Evolutionary conservation across 2,113 vertebrate species (phyloP), one percentile per base, ranked within the genome.

Genomic region (Takifugu bimaculatus): DNA sequence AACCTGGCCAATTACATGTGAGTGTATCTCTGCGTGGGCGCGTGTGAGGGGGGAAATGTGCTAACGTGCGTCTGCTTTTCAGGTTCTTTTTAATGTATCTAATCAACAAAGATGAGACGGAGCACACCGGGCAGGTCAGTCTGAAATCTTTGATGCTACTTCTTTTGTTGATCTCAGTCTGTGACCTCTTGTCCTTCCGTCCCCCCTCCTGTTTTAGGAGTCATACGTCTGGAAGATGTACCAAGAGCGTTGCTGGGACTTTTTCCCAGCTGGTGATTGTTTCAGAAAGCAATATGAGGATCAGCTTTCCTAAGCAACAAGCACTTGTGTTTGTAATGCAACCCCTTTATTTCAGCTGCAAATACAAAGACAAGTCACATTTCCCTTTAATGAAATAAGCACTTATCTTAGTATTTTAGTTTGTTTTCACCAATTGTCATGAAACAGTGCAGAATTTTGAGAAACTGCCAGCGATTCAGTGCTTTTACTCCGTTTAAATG

Each of bases 51-150:
- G 47, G 32, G 35, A 13, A 25, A 39, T 13, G 42, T 26, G 52
- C 35, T 56, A 54, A 72, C 50, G 44, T 57, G 25, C 32, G 3
- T 28, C 26, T 79, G n/a, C 14, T 48, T 70, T 74, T 4, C 74
- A 96, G 95, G 91, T 96, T 96, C 83, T 96, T 96, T 85, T 78
- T 96, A 69, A 96, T 96, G 95, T 96, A 96, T 59, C 88, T 96
- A 6, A 96, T 96, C 74, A 96, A 96, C 79, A 96, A 96, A 77
- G 95, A 96, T 13, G 94, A 96, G 58, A 96, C 95, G 0, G 95
- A 96, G 68, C 94, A 96, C 88, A 96, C 95, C 0, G 95, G 95
- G 3, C 95, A 95, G 93, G 95, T 95, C 61, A 87, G 90, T 82
- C 13, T 20, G 4, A 42, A 25, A 14, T 3, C 50, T 15, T 13